These are phyloP conservation scores for Metridium senile DNA, from an alignment of 92 coral and sea anemone genomes.

Conservation along the genomic window DNA sequence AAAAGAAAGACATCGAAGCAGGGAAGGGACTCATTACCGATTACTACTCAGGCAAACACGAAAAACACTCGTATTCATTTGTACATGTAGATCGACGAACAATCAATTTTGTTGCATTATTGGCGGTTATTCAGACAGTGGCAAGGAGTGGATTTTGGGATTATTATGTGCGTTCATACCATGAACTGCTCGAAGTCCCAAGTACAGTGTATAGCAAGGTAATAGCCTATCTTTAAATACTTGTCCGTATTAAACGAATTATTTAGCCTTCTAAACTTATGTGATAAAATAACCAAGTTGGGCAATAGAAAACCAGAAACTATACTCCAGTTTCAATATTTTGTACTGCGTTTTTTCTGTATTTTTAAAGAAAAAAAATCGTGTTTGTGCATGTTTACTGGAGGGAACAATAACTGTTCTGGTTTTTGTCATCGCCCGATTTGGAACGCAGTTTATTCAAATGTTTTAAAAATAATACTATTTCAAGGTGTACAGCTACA, in stretches of 20 bases:
- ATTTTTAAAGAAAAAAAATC: too few relatives aligned
- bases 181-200: slow-evolving; percentile 71
- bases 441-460: background rate
- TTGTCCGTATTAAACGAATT: too few relatives aligned
- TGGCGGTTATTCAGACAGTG: slow-evolving; percentile 54
- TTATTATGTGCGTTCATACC: slow-evolving; percentile 60
- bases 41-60: slow-evolving; percentile 45
- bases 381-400: background rate
- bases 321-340: too few relatives aligned
- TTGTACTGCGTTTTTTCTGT: too few relatives aligned
- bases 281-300: too few relatives aligned
- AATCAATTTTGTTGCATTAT: slow-evolving; percentile 34
- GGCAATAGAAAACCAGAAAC: too few relatives aligned
- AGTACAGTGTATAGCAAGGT: slow-evolving; percentile 62
- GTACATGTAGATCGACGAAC: slow-evolving; percentile 52
- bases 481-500: background rate
- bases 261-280: too few relatives aligned
- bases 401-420: too few relatives aligned
- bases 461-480: background rate
- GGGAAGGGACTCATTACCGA: slow-evolving; percentile 54
- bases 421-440: background rate
- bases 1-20: slow-evolving; percentile 47
- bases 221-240: background rate
- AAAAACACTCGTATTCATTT: slow-evolving; percentile 40
- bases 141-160: slow-evolving; percentile 77